Evolutionary conservation across 1,140 invertebrate genomes (phyloP), one percentile per base, ranked within the genome.

Genomic region (Rhizoglyphus robini): DNA sequence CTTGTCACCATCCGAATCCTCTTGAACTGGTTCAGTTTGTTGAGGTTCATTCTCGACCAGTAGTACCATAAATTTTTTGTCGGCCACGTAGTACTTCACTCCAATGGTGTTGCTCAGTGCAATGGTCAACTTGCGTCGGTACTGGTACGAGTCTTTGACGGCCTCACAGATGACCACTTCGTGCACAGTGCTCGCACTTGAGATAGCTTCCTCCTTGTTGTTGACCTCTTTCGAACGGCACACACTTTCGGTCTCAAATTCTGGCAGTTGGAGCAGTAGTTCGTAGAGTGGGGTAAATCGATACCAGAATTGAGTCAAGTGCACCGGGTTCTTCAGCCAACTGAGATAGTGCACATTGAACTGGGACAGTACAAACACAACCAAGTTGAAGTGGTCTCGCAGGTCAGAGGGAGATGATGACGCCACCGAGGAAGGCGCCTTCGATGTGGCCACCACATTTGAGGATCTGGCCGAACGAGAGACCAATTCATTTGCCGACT

Each of bases 331-430:
- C 51, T 54, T 54, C 20, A 54, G 8, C 51, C 51, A 54, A 54
- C 51, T 54, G 8, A 54, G 51, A 32, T 54, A 54, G 20, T 54
- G 31, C 8, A 54, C 51, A 8, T 54, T 54, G 23, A 54, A 54
- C 20, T 54, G 51, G 8, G 23, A 32, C 20, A 32, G 15, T 15
- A 54, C 8, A 54, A 54, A 54, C 8, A 54, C 20, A 11, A 32
- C 23, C 23, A 54, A 54, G 8, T 8, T 8, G 23, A 54, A 54
- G 8, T 54, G 51, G 8, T 54, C 31, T 8, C 31, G 51, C 23
- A 46, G 41, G 15, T 46, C 41, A 46, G n/a, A n/a, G n/a, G n/a
- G n/a, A n/a, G n/a, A n/a, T n/a, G n/a, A n/a, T n/a, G n/a, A n/a
- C n/a, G n/a, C n/a, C n/a, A n/a, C n/a, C n/a, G n/a, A n/a, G n/a